These are phyloP conservation scores for Drosophila mojavensis DNA, from an alignment of 1,140 invertebrate species.

Conservation along the genomic window DNA sequence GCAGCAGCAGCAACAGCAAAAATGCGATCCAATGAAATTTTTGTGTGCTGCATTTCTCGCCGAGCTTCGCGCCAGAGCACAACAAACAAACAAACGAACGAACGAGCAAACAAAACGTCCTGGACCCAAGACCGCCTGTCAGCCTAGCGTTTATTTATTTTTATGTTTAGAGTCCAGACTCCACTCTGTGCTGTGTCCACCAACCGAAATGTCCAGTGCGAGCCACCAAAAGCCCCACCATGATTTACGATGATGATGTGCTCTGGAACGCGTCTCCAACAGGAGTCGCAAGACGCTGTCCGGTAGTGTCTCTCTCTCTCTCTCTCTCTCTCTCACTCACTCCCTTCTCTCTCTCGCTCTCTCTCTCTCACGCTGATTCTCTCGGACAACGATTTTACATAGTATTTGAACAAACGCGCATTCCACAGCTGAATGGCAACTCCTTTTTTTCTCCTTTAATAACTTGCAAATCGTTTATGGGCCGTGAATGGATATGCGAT, in stretches of 20 bases:
- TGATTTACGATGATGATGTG: conserved; percentile 83
- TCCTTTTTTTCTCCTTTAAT: neutral
- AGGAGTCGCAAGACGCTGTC: conserved; percentile 30
- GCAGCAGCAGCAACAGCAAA: conserved; percentile 52
- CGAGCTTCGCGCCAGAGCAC: conserved; percentile 18
- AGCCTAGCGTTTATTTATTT: conserved; percentile 75
- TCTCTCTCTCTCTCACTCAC: neutral
- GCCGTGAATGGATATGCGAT: too few species aligned
- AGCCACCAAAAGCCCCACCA: conserved; percentile 69
- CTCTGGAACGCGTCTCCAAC: conserved; percentile 59
- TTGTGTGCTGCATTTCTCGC: conserved; percentile 66
- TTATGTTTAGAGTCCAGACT: conserved; percentile 70
- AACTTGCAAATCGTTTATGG: conserved; percentile 5
- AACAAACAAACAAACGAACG: neutral
- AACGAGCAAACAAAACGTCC: conserved; percentile 11
- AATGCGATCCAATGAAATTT: conserved; percentile 72
- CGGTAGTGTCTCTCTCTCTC: conserved; percentile 4
- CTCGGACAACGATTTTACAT: neutral
- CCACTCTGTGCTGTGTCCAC: conserved; percentile 42
- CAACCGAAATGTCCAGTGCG: conserved; percentile 50
- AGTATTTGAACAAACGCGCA: conserved; percentile 3
- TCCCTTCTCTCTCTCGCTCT: too few species aligned
- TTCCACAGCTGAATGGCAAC: conserved; percentile 5
- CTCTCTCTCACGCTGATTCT: too few species aligned
- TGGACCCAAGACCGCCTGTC: conserved; percentile 53